Conservation (phyloP, 2,113 vertebrate species). For the Catharus minimus region DNA sequence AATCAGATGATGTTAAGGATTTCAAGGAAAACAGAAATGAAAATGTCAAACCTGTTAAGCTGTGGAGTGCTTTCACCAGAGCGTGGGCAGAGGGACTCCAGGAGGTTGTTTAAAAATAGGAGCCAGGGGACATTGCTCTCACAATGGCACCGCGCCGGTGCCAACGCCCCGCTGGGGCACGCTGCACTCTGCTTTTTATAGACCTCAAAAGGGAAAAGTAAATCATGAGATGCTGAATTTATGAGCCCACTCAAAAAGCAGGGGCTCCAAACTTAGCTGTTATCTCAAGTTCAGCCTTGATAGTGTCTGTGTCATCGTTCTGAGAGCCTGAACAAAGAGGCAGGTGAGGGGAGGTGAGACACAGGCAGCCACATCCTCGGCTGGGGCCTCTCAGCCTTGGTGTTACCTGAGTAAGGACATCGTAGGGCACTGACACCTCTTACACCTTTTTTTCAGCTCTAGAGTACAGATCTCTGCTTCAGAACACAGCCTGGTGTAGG, state of each 20-base stretch:
- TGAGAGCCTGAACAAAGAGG: conserved; percentile 49
- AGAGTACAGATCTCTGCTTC: background rate
- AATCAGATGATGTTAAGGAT: background rate
- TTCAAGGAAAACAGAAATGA: conserved; percentile 36
- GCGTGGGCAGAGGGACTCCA: conserved; percentile 42
- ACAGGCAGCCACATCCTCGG: background rate
- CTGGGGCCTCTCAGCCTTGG: rapidly evolving
- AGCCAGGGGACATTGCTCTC: conserved; percentile 50
- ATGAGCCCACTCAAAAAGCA: conserved; percentile 10
- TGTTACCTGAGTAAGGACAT: background rate
- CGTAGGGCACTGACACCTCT: background rate
- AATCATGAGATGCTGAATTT: background rate
- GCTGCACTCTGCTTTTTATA: conserved; percentile 1
- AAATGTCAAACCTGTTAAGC: conserved; percentile 51
- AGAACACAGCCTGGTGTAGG: background rate
- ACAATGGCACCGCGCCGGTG: background rate
- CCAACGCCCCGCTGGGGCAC: background rate
- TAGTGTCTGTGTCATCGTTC: background rate
- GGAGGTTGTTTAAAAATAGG: conserved; percentile 55
- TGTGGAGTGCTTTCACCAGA: conserved; percentile 39
- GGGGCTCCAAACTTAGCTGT: background rate
- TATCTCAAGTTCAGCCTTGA: background rate
- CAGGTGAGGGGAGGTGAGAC: conserved; percentile 3
- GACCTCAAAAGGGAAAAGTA: background rate
- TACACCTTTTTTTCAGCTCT: background rate